Base-by-base conservation (phyloP, 2,113 vertebrate genomes). In the Laterallus jamaicensis region DNA sequence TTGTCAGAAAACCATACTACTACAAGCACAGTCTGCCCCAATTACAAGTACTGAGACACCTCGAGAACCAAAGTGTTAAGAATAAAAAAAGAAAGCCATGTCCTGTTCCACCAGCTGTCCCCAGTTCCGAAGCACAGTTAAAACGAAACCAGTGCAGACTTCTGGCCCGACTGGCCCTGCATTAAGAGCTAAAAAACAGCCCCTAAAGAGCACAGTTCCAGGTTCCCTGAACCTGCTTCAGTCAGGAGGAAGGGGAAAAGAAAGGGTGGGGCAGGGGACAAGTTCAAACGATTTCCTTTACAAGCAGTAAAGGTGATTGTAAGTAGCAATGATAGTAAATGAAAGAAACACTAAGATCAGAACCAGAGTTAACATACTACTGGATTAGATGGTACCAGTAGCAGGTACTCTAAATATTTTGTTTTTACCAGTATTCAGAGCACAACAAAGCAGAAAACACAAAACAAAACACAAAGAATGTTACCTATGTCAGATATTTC, bases 401-500 rank as follows among this genome's bases (percentile, higher is more conserved):
- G 35, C 35, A 56, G 56, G 39, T 78, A 52, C 29, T 40, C 37
- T 15, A n/a, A 87, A 37, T 17, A 35, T 67, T 54, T 20, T 86
- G 12, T 1, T 52, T 62, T 64, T 32, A 67, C 1, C 0, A 83
- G 22, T 14, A 56, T 28, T 86, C 35, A 42, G 29, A 4, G 26
- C 20, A 78, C 29, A 68, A 59, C 2, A 84, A 86, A 86, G 47
- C 32, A 90, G 10, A 69, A 28, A 32, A 62, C 68, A 92, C 26
- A 85, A 64, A 91, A 68, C 15, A 80, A 77, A 77, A 56, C 63
- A 74, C 26, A 26, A 93, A 86, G 80, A 93, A 95, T 71, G 86
- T 47, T 83, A 59, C 50, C 69, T 84, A 88, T 82, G 84, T 28
- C 54, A 84, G 60, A 31, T 62, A 96, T 90, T 92, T 97, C 93